Evolutionary conservation across 2,113 vertebrate genomes (phyloP).

Genomic region (Myocastor coypus): DNA sequence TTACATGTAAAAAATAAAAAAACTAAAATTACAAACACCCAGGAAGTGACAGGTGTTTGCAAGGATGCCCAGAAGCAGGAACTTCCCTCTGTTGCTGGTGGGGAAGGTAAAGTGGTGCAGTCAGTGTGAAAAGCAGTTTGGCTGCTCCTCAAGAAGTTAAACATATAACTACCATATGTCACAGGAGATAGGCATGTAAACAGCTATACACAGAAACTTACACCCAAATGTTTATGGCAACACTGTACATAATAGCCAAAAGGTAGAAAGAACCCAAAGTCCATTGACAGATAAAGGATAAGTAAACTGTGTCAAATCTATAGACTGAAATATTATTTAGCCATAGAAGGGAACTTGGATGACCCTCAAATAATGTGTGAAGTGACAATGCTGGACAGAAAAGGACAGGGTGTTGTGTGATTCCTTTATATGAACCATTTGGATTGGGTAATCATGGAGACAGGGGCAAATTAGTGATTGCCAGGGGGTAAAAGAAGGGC

Average conservation of each 20-base stretch:
- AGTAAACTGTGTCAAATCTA: background rate
- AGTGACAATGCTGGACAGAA: background rate
- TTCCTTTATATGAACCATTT: background rate
- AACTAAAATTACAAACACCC: background rate
- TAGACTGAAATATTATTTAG: background rate
- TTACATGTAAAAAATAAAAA: background rate
- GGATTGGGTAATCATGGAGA: background rate
- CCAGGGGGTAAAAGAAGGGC: background rate
- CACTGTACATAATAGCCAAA: background rate
- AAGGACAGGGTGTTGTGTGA: background rate
- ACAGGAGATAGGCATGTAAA: background rate
- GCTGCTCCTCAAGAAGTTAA: conserved; percentile 36
- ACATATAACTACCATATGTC: background rate
- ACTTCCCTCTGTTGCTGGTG: background rate
- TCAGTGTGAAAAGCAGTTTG: background rate
- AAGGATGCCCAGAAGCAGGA: background rate
- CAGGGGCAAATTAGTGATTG: background rate
- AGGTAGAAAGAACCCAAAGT: background rate
- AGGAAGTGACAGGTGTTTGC: background rate
- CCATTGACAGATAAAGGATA: background rate
- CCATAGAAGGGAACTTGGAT: background rate
- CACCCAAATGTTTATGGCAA: background rate
- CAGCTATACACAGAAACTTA: conserved; percentile 3
- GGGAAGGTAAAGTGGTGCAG: background rate
- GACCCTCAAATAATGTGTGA: background rate